Percentiles rank a stretch among this genome's conserved stretches.
phyloP scores from a whole-genome alignment of 2,113 vertebrate genomes.

The Osmerus eperlanus region DNA sequence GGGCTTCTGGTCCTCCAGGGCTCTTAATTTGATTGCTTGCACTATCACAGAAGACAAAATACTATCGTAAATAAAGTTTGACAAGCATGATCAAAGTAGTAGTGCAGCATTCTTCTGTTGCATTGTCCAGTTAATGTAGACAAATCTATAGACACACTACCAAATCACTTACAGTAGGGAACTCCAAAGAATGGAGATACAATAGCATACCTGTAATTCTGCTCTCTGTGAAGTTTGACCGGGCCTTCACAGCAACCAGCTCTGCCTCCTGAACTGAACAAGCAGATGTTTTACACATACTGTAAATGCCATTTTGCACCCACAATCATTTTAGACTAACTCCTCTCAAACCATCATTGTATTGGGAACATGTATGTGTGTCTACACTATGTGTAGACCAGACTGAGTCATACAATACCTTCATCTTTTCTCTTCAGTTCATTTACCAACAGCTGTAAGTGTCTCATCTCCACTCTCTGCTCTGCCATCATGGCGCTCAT shows the following conservation, averaged over 20 bases:
- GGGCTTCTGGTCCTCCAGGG: too few relatives aligned
- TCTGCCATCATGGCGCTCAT: slow-evolving; percentile 35
- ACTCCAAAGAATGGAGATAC: too few relatives aligned
- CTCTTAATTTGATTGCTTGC: too few relatives aligned
- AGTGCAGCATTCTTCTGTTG: not conserved
- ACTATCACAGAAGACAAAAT: too few relatives aligned
- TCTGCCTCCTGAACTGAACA: not conserved
- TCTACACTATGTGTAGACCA: not conserved
- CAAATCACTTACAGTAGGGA: not conserved
- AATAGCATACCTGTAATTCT: not conserved
- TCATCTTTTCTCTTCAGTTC: not conserved
- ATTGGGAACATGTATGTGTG: not conserved
- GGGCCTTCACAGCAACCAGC: not conserved
- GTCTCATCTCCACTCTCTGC: slow-evolving; percentile 23
- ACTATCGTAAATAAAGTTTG: too few relatives aligned
- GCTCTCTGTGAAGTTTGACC: not conserved
- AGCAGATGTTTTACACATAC: not conserved
- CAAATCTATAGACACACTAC: not conserved
- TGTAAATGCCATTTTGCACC: too few relatives aligned
- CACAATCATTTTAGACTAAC: too few relatives aligned
- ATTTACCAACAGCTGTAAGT: not conserved
- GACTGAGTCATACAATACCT: not conserved
- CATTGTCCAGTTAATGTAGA: not conserved
- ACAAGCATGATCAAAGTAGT: not conserved
- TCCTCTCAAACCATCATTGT: too few relatives aligned